Evolutionary conservation across 2,797 vertebrate genomes (phyloP).

Genomic region (Acanthopagrus latus): DNA sequence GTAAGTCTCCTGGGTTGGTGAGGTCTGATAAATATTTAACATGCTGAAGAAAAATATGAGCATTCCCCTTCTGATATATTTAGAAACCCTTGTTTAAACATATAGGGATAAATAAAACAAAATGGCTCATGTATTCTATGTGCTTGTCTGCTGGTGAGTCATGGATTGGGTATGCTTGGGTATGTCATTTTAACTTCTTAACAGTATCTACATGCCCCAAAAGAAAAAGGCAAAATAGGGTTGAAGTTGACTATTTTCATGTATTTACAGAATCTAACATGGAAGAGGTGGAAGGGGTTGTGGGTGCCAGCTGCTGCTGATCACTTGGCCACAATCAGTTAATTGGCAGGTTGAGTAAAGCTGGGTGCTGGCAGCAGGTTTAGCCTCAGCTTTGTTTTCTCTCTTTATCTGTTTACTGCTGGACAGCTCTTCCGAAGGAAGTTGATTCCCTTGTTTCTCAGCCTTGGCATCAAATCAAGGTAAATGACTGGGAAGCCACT

Average conservation of each 20-base stretch:
- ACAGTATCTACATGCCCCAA: neutral
- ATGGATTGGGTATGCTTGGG: neutral
- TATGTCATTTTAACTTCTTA: neutral
- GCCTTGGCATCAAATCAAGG: conserved; percentile 54
- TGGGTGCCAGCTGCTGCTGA: conserved; percentile 41
- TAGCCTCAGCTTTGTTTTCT: conserved; percentile 58
- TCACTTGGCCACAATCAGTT: conserved; percentile 66
- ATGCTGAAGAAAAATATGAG: neutral
- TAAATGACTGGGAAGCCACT: conserved; percentile 32
- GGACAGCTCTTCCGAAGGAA: conserved; percentile 60
- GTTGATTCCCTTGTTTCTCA: conserved; percentile 54
- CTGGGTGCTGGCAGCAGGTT: conserved; percentile 63
- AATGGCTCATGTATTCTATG: neutral
- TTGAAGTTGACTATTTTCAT: neutral
- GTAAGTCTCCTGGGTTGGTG: too few relatives aligned
- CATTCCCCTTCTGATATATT: neutral
- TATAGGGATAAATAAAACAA: neutral
- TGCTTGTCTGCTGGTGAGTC: neutral
- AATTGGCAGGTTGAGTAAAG: conserved; percentile 72
- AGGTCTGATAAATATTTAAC: neutral
- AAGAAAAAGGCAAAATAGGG: neutral
- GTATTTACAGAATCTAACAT: conserved; percentile 23
- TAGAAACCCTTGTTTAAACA: neutral
- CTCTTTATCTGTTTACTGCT: conserved; percentile 67
- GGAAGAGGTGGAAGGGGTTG: conserved; percentile 43